Percentiles rank a stretch among this genome's conserved stretches.
phyloP scores from a whole-genome alignment of 2,888 invertebrate species.

The Drosophila algonquin region DNA sequence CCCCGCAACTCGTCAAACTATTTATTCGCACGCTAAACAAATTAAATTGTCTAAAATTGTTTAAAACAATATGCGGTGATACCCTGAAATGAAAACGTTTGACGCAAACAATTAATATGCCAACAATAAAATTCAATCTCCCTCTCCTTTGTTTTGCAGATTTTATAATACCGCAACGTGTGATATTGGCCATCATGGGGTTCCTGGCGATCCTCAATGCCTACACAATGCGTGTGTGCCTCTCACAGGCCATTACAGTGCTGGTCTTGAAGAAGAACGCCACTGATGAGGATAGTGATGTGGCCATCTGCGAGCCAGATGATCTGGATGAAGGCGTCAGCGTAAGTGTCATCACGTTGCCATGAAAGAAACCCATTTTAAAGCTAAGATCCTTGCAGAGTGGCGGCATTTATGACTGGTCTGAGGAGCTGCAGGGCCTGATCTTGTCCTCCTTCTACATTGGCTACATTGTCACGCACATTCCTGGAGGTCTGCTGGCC shows the following conservation, averaged over 20 bases:
- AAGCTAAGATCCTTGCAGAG: neutral
- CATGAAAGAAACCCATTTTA: neutral
- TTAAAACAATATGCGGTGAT: slow-evolving; percentile 17
- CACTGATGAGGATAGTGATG: slow-evolving; percentile 49
- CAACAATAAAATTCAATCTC: neutral
- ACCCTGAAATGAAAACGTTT: slow-evolving; percentile 12
- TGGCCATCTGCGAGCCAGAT: slow-evolving; percentile 73
- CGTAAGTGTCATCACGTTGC: slow-evolving; percentile 16
- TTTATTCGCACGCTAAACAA: slow-evolving; percentile 66
- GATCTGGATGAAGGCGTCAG: slow-evolving; percentile 50
- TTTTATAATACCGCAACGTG: slow-evolving; percentile 86
- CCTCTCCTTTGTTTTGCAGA: slow-evolving; percentile 53
- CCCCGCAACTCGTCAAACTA: slow-evolving; percentile 28
- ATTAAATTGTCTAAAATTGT: slow-evolving; percentile 40
- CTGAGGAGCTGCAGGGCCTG: slow-evolving; percentile 89
- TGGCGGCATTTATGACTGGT: slow-evolving; percentile 86
- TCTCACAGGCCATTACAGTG: slow-evolving; percentile 89
- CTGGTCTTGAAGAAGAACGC: slow-evolving; percentile 85
- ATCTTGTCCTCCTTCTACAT: slow-evolving; percentile 93
- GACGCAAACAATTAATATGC: slow-evolving; percentile 32
- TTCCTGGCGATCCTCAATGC: slow-evolving; percentile 89
- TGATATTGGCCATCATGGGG: slow-evolving; percentile 89
- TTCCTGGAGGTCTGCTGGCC: slow-evolving; percentile 92
- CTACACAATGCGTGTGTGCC: slow-evolving; percentile 90
- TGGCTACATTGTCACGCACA: slow-evolving; percentile 92